Percentiles rank a stretch among this genome's conserved stretches.
Conservation (phyloP, 2,888 invertebrate species). For the Heteromurus nitidus region DNA sequence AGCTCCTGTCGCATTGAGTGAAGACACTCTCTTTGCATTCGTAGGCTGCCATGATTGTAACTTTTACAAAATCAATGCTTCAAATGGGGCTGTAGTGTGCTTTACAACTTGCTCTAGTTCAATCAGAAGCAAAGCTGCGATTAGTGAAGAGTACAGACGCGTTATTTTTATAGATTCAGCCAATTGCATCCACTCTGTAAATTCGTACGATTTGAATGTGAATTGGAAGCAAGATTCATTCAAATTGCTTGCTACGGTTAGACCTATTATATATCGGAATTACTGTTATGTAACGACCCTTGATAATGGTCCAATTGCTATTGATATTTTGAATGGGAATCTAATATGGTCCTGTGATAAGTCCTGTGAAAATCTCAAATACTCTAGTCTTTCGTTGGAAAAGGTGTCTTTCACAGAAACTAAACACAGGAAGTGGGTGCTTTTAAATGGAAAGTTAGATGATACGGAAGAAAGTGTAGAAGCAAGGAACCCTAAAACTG, state of each 20-base stretch:
- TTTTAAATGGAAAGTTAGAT: not conserved
- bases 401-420: not conserved
- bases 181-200: not conserved
- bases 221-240: not conserved
- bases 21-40: constrained; percentile 1
- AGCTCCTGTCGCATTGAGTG: constrained; percentile 25
- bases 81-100: constrained; percentile 22
- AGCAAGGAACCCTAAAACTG: not conserved
- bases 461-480: not conserved
- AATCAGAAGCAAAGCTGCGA: constrained; percentile 17
- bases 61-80: constrained; percentile 26
- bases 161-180: constrained; percentile 26
- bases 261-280: constrained; percentile 1
- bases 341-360: not conserved
- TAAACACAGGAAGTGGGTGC: not conserved
- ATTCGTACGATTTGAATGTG: constrained; percentile 9
- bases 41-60: constrained; percentile 39
- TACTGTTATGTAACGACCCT: not conserved
- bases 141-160: not conserved
- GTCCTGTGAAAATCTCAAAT: not conserved
- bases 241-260: constrained; percentile 15
- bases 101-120: constrained; percentile 8
- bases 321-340: not conserved
- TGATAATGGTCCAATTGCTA: not conserved
- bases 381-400: constrained; percentile 9